These are phyloP conservation scores for Siniperca knerii DNA, from an alignment of 2,113 vertebrate species.

Conservation along the genomic window DNA sequence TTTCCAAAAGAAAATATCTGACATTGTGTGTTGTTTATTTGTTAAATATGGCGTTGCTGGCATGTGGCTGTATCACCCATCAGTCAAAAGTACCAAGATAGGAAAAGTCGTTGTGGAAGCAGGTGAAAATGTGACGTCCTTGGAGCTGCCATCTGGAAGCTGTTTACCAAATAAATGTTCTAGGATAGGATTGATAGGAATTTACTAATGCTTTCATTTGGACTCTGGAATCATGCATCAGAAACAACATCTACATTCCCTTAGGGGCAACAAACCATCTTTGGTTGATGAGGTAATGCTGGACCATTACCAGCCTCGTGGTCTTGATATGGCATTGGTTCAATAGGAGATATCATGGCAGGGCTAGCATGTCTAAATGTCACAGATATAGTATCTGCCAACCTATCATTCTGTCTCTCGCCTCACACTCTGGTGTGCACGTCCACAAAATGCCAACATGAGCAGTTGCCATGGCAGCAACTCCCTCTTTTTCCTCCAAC, in stretches of 20 bases:
- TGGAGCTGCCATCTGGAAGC: not conserved
- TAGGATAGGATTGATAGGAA: not conserved
- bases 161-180: not conserved
- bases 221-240: not conserved
- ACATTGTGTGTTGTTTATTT: not conserved
- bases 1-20: not conserved
- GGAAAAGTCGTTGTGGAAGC: not conserved
- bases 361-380: conserved; percentile 61
- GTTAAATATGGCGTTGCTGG: not conserved
- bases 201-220: not conserved
- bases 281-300: conserved; percentile 47
- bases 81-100: not conserved
- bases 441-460: conserved; percentile 56
- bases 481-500: conserved; percentile 35
- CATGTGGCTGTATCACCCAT: not conserved
- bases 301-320: conserved; percentile 6
- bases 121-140: not conserved
- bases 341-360: conserved; percentile 29
- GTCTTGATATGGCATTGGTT: conserved; percentile 32
- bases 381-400: conserved; percentile 61
- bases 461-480: conserved; percentile 46
- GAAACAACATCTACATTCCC: conserved; percentile 19
- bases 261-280: not conserved
- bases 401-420: conserved; percentile 34
- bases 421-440: conserved; percentile 39